These are phyloP conservation scores for Meghimatium bilineatum DNA, from an alignment of 2,888 invertebrate genomes.

Conservation along the genomic window DNA sequence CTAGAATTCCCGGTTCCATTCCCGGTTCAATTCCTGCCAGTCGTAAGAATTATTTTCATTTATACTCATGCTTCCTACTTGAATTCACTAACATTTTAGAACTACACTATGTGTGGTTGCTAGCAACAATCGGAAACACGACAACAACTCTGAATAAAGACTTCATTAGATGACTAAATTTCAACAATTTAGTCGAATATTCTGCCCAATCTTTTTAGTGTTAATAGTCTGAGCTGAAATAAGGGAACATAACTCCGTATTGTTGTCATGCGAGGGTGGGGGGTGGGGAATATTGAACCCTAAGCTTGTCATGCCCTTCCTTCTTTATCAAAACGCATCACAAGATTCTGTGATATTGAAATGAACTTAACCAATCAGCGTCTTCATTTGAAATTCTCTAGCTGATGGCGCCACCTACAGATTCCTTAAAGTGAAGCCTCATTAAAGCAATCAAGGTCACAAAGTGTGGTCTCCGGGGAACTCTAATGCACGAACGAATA, in stretches of 20 bases:
- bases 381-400: constrained; percentile 35
- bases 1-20: too few relatives aligned
- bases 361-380: constrained; percentile 42
- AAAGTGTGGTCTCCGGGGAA: constrained; percentile 46
- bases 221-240: constrained; percentile 27
- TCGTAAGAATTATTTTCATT: too few relatives aligned
- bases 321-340: background rate
- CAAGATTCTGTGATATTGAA: constrained; percentile 4
- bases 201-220: constrained; percentile 8
- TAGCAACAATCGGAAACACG: background rate
- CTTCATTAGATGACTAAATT: constrained; percentile 35
- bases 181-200: constrained; percentile 28
- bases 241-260: background rate
- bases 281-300: background rate
- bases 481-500: constrained; percentile 15
- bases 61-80: too few relatives aligned
- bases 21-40: too few relatives aligned
- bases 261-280: constrained; percentile 22
- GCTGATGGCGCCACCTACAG: constrained; percentile 29
- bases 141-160: constrained; percentile 13
- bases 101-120: background rate
- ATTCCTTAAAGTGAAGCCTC: constrained; percentile 37
- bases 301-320: background rate
- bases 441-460: constrained; percentile 46
- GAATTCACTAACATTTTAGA: too few relatives aligned